phyloP scores from a whole-genome alignment of 2,113 vertebrate species.

The Cygnus buccinator region DNA sequence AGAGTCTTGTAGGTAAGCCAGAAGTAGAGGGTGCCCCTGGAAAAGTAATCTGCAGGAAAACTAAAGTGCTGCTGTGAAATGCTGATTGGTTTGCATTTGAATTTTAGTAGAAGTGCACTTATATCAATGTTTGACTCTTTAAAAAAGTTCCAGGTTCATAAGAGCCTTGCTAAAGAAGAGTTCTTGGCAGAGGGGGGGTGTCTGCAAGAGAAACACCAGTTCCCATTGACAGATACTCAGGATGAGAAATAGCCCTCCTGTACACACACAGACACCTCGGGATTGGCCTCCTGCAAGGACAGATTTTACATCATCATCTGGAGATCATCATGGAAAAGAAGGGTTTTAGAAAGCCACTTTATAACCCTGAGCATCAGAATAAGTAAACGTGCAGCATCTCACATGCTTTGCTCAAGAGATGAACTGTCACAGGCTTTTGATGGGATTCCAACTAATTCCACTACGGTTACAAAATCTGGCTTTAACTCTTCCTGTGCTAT shows the following conservation, averaged over 20 bases:
- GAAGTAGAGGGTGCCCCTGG: background rate
- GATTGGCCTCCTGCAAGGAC: background rate
- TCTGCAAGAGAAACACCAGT: background rate
- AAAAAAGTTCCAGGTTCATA: background rate
- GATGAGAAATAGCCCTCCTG: background rate
- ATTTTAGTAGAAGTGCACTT: slow-evolving; percentile 5
- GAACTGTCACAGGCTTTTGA: background rate
- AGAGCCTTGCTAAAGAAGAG: background rate
- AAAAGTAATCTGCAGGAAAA: slow-evolving; percentile 21
- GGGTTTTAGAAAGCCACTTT: background rate
- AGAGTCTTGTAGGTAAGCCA: background rate
- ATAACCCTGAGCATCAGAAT: background rate
- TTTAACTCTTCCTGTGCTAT: background rate
- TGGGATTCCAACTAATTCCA: background rate
- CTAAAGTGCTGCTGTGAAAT: background rate
- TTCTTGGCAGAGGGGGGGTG: background rate
- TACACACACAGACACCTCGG: background rate
- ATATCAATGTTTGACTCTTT: background rate
- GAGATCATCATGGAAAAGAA: background rate
- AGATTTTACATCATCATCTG: background rate
- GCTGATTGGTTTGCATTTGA: background rate
- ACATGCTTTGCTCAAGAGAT: background rate
- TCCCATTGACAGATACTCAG: background rate
- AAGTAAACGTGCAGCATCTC: background rate
- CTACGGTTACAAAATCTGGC: background rate